Percentiles rank a stretch among this genome's conserved stretches.
These are phyloP conservation scores for Thera britannica DNA, from an alignment of 2,888 invertebrate species.

Conservation along the genomic window DNA sequence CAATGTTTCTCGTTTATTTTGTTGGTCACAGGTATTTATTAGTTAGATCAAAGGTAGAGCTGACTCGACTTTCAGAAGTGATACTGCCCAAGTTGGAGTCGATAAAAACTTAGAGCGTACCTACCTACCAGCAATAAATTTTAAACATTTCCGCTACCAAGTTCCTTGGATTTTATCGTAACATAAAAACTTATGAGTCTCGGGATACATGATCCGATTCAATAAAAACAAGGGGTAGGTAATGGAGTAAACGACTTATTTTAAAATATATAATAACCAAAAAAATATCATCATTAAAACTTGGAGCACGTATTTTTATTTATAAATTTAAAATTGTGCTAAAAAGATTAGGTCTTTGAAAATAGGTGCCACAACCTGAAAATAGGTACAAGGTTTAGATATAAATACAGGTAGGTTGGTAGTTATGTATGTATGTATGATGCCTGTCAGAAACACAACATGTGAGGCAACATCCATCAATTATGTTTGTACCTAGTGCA, in stretches of 20 bases:
- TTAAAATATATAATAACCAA: too few species aligned
- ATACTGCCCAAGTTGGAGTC: conserved; percentile 5
- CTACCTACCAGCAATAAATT: conserved; percentile 19
- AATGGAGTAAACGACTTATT: neutral
- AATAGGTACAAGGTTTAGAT: too few species aligned
- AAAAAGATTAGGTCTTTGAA: too few species aligned
- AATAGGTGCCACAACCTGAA: too few species aligned
- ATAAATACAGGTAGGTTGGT: neutral
- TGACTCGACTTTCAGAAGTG: conserved; percentile 5
- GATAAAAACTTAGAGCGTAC: conserved; percentile 12
- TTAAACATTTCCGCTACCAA: conserved; percentile 17
- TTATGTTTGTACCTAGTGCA: conserved; percentile 31
- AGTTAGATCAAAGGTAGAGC: neutral
- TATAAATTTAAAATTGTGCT: neutral
- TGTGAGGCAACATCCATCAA: conserved; percentile 36
- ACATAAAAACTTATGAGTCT: conserved; percentile 22
- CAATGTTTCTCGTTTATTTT: conserved; percentile 4
- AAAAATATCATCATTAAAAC: too few species aligned
- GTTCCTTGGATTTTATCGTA: conserved; percentile 15
- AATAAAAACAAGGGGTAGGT: conserved; percentile 13
- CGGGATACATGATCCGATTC: conserved; percentile 6
- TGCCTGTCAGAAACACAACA: conserved; percentile 26
- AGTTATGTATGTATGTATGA: neutral
- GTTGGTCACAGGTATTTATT: neutral
- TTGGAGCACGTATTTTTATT: neutral